Conservation (phyloP, 2,797 vertebrate genomes). For the Acipenser ruthenus region DNA sequence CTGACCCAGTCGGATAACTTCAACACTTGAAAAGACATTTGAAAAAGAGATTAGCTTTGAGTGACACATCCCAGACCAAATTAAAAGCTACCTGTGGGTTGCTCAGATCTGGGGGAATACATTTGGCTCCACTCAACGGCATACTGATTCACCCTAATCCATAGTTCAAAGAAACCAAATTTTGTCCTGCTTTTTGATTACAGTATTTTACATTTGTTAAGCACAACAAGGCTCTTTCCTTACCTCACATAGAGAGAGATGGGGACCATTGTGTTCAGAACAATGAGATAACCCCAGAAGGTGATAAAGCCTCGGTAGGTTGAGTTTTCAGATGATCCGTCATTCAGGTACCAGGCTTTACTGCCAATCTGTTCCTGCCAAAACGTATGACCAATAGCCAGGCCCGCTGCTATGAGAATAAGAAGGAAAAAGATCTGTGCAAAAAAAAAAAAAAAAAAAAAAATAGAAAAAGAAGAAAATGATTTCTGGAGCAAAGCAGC, state of each 20-base stretch:
- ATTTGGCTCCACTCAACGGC: too few species aligned
- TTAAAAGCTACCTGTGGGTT: too few species aligned
- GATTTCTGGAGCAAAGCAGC: neutral
- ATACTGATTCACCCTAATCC: neutral
- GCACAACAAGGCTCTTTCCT: slow-evolving; percentile 15
- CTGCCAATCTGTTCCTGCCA: slow-evolving; percentile 81
- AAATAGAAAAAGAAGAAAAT: neutral
- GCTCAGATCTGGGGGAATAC: too few species aligned
- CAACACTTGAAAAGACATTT: slow-evolving; percentile 60
- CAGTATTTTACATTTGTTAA: neutral
- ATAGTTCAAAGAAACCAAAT: neutral
- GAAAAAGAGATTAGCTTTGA: too few species aligned
- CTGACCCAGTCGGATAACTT: slow-evolving; percentile 89
- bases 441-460: neutral
- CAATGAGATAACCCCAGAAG: slow-evolving; percentile 96
- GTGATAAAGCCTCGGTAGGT: slow-evolving; percentile 82
- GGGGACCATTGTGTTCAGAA: slow-evolving; percentile 97
- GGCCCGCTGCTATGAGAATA: slow-evolving; percentile 71
- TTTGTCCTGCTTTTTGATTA: neutral
- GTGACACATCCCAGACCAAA: too few species aligned
- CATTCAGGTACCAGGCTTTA: slow-evolving; percentile 79
- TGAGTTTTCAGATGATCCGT: slow-evolving; percentile 42
- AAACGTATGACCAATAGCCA: slow-evolving; percentile 86
- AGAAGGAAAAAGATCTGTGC: slow-evolving; percentile 81
- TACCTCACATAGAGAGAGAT: slow-evolving; percentile 98